A percentile compares a stretch with the other conserved stretches of the same genome.
Evolutionary conservation across 37 sponge, comb jelly and placozoan genomes (phyloP).

Genomic region (Geodia barretti): DNA sequence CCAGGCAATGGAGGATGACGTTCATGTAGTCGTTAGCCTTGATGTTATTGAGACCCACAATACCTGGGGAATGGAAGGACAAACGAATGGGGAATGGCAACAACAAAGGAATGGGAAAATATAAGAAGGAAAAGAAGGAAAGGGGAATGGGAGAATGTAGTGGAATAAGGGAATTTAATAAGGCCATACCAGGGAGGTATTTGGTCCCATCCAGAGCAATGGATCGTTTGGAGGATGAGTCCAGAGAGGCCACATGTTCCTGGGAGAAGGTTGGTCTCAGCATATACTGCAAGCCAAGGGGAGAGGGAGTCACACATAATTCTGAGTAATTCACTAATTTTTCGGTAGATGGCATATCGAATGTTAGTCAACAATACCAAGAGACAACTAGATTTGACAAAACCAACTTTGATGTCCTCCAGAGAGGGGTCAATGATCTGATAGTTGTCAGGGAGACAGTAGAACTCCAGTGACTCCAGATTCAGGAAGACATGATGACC

Average conservation of each 20-base stretch:
- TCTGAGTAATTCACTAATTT: no score
- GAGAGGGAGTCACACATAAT: no score
- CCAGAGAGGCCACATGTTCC: constrained; percentile 66
- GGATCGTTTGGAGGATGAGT: constrained; percentile 59
- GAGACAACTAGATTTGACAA: no score
- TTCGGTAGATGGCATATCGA: no score
- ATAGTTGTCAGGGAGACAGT: constrained; percentile 99
- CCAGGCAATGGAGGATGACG: constrained; percentile 89
- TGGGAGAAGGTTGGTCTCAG: constrained; percentile 82
- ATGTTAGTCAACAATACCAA: not conserved
- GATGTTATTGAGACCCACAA: constrained; percentile 94
- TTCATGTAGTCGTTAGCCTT: constrained; percentile 99
- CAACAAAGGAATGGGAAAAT: not conserved
- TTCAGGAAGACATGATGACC: constrained; percentile 93
- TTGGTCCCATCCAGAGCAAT: constrained; percentile 90
- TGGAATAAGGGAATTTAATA: not conserved
- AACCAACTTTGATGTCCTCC: constrained; percentile 92
- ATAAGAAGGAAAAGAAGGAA: not conserved
- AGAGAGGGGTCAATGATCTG: constrained; percentile 95
- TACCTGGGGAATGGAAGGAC: constrained; percentile 33
- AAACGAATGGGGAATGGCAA: not conserved
- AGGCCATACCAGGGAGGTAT: constrained; percentile 80
- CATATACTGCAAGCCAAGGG: constrained; percentile 81
- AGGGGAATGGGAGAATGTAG: not conserved
- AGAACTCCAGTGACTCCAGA: constrained; percentile 85